Evolutionary conservation across 2,113 vertebrate genomes (phyloP).

Genomic region (Ailurus styani): DNA sequence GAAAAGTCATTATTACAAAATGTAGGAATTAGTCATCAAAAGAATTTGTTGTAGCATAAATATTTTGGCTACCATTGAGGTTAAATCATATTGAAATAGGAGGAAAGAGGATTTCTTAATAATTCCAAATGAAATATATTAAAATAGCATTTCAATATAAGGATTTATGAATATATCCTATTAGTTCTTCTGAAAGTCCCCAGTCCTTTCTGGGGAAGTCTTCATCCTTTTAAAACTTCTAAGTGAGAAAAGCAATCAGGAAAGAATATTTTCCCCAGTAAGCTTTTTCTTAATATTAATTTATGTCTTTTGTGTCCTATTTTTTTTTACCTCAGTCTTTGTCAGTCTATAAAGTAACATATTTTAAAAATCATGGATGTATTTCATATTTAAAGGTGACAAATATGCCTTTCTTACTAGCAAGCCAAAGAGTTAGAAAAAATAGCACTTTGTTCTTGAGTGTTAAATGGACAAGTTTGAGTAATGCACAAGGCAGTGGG

Average conservation of each 20-base stretch:
- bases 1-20: constrained; percentile 34
- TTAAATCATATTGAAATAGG: constrained; percentile 50
- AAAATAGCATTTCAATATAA: constrained; percentile 59
- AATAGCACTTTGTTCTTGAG: neutral
- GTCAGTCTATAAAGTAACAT: constrained; percentile 19
- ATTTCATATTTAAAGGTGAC: constrained; percentile 50
- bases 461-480: constrained; percentile 14
- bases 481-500: neutral
- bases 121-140: constrained; percentile 49
- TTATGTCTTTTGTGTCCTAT: constrained; percentile 36
- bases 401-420: constrained; percentile 16
- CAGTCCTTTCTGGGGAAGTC: constrained; percentile 9
- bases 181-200: neutral
- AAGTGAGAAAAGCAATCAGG: constrained; percentile 37
- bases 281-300: constrained; percentile 42
- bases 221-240: constrained; percentile 41
- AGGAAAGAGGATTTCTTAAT: constrained; percentile 59
- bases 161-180: constrained; percentile 40
- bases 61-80: constrained; percentile 43
- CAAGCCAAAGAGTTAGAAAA: neutral
- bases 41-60: constrained; percentile 29
- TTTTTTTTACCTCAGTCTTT: constrained; percentile 34
- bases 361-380: constrained; percentile 44
- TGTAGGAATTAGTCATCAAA: neutral
- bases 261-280: constrained; percentile 19